A percentile compares a stretch with the other conserved stretches of the same genome.
phyloP scores from a whole-genome alignment of 2,888 invertebrate species.

The Dromius quadrimaculatus region DNA sequence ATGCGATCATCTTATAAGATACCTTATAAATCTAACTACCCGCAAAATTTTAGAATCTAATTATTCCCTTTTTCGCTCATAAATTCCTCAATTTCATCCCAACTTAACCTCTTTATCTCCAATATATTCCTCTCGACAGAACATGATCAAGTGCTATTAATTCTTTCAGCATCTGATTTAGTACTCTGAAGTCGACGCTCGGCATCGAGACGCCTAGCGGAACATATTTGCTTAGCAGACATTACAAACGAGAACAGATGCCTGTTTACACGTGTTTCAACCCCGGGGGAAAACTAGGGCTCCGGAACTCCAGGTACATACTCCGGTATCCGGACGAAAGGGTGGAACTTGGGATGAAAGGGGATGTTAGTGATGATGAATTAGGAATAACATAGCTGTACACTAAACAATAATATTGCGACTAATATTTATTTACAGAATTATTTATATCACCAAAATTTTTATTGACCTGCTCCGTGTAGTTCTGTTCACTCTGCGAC shows the following conservation, averaged over 20 bases:
- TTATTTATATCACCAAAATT: no score
- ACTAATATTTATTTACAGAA: no score
- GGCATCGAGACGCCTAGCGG: not conserved
- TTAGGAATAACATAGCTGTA: no score
- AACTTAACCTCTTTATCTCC: no score
- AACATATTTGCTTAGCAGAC: constrained; percentile 26
- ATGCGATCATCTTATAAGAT: constrained; percentile 10
- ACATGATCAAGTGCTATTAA: constrained; percentile 10
- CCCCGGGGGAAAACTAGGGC: constrained; percentile 4
- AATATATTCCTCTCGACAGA: constrained; percentile 5
- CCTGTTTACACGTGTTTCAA: constrained; percentile 35
- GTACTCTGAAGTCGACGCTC: no score
- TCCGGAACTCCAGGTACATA: constrained; percentile 8
- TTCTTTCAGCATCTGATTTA: constrained; percentile 15
- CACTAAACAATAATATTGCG: no score
- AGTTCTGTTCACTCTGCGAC: no score
- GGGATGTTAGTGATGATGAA: not conserved
- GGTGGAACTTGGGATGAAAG: not conserved
- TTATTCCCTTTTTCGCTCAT: no score
- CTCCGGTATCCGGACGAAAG: not conserved
- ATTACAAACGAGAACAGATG: constrained; percentile 42
- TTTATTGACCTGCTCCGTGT: no score
- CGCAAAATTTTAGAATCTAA: no score
- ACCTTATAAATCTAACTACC: constrained; percentile 21
- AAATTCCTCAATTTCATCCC: not conserved